Evolutionary conservation across 2,888 invertebrate species (phyloP).

Genomic region (Limnephilus lunatus): DNA sequence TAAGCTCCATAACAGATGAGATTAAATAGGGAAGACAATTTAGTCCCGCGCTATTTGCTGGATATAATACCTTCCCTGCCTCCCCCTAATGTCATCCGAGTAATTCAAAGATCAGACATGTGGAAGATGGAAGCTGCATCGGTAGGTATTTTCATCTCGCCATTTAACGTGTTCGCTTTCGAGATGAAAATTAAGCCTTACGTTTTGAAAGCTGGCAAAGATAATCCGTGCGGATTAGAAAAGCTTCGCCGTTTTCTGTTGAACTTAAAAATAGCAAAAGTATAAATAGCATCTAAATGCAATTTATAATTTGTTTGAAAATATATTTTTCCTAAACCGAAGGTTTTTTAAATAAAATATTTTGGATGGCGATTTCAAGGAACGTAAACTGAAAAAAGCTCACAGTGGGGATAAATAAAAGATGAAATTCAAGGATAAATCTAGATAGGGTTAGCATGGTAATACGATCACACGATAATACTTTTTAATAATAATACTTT

Average conservation of each 20-base stretch:
- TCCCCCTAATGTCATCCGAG: not conserved
- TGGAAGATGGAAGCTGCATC: not conserved
- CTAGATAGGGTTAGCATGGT: no score
- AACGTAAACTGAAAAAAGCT: no score
- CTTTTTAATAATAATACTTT: no score
- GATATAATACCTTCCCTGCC: not conserved
- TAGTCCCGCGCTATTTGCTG: constrained; percentile 14
- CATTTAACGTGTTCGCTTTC: not conserved
- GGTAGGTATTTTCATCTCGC: not conserved
- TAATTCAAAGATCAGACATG: not conserved
- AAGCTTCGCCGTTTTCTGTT: not conserved
- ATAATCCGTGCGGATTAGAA: not conserved
- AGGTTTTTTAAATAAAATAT: no score
- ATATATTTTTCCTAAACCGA: no score
- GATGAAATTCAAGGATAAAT: no score
- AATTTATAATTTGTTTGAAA: no score
- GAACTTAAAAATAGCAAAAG: not conserved
- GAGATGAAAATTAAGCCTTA: not conserved
- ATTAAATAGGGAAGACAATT: constrained; percentile 14
- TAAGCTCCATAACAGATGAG: constrained; percentile 16
- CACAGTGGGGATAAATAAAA: no score
- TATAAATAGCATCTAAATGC: no score
- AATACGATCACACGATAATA: no score
- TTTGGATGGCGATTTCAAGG: no score
- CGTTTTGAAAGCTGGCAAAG: not conserved